Conservation (phyloP, 2,888 invertebrate species). For the Ectemnius lituratus region DNA sequence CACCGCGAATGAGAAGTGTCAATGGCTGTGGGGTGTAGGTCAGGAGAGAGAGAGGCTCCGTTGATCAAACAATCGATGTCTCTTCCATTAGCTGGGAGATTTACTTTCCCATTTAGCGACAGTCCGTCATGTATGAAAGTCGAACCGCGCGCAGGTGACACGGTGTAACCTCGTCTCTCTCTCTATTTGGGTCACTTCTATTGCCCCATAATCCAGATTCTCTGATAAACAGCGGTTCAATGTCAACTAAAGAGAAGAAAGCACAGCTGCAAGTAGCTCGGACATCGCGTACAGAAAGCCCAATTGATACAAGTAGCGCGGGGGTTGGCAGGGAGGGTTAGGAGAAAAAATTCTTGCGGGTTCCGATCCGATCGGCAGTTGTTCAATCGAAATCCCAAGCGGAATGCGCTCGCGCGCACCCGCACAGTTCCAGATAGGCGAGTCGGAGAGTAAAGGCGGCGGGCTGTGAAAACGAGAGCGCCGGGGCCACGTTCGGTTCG, state of each 20-base stretch:
- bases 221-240: not conserved
- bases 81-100: conserved; percentile 75
- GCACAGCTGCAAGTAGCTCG: too few species aligned
- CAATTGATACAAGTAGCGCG: not conserved
- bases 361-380: conserved; percentile 2
- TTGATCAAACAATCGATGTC: conserved; percentile 76
- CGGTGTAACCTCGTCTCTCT: conserved; percentile 38
- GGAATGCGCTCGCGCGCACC: conserved; percentile 13
- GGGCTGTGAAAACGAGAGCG: conserved; percentile 59
- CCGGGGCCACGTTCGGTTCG: conserved; percentile 36
- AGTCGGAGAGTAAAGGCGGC: conserved; percentile 39
- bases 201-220: conserved; percentile 58
- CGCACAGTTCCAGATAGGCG: conserved; percentile 21
- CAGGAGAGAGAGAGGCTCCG: conserved; percentile 68
- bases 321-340: not conserved
- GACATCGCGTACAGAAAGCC: not conserved
- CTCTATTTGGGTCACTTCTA: conserved; percentile 53
- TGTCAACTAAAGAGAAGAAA: too few species aligned
- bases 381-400: conserved; percentile 16
- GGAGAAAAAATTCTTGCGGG: conserved; percentile 7
- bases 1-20: conserved; percentile 71
- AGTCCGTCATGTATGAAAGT: conserved; percentile 75
- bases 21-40: conserved; percentile 75
- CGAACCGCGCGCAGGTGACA: conserved; percentile 40
- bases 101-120: conserved; percentile 76